Conservation (phyloP, 1,140 invertebrate species). For the Brachionus asplanchnoidis region DNA sequence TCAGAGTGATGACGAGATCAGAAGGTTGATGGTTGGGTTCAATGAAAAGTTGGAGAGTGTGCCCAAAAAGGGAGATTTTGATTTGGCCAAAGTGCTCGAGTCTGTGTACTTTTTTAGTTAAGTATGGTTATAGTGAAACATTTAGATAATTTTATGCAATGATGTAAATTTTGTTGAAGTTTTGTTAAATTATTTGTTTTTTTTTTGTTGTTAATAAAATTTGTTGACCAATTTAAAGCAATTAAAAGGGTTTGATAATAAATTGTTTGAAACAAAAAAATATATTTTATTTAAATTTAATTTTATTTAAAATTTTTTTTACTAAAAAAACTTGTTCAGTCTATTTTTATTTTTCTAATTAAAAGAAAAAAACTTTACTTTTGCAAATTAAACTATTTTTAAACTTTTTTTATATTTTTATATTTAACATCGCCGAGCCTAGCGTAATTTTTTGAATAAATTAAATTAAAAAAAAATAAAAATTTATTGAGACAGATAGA, state of each 20-base stretch:
- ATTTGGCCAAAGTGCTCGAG: constrained; percentile 9
- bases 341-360: too few species aligned
- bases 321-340: too few species aligned
- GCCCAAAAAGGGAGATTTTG: constrained; percentile 19
- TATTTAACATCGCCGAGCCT: too few species aligned
- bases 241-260: neutral
- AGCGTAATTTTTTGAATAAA: too few species aligned
- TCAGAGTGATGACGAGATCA: neutral
- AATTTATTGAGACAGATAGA: too few species aligned
- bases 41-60: constrained; percentile 18
- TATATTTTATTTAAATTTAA: neutral
- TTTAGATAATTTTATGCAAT: neutral
- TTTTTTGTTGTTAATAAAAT: neutral
- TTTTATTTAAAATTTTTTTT: neutral
- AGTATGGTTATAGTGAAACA: neutral
- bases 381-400: too few species aligned
- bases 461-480: too few species aligned
- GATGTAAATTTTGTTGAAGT: neutral
- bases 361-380: too few species aligned
- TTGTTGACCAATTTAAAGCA: neutral
- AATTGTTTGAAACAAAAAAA: neutral
- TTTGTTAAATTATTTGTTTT: neutral
- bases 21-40: neutral
- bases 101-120: constrained; percentile 41
- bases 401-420: too few species aligned